Percentiles rank a stretch among this genome's conserved stretches.
phyloP scores from a whole-genome alignment of 1,140 invertebrate species.

The Plectus sambesii region DNA sequence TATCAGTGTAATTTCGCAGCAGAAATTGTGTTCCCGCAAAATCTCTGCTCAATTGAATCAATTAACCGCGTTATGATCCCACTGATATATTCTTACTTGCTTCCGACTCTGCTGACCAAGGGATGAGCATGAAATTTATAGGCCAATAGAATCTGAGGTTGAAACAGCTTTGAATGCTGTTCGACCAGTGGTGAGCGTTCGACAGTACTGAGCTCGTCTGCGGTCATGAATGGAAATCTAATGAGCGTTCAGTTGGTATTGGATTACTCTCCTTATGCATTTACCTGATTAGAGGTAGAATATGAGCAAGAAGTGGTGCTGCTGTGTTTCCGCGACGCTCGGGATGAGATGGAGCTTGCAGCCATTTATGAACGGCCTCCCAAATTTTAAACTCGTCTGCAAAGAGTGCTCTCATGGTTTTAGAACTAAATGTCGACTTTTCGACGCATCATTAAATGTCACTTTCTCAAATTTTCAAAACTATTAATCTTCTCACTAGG shows the following conservation, averaged over 20 bases:
- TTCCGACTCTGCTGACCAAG: conserved; percentile 36
- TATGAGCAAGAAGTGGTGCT: conserved; percentile 35
- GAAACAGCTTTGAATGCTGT: conserved; percentile 43
- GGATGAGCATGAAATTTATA: conserved; percentile 50
- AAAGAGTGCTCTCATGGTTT: no score
- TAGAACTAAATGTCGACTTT: no score
- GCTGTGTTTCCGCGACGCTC: conserved; percentile 38
- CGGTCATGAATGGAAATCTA: conserved; percentile 49
- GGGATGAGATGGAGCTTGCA: conserved; percentile 38
- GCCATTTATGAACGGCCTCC: conserved; percentile 33
- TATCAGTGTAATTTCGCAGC: conserved; percentile 48
- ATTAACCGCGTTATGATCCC: no score
- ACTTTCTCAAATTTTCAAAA: no score
- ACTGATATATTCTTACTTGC: conserved; percentile 21
- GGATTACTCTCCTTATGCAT: conserved; percentile 3
- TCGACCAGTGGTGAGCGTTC: conserved; percentile 42
- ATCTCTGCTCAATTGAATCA: conserved; percentile 38
- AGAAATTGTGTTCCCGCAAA: conserved; percentile 46
- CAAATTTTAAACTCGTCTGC: conserved; percentile 36
- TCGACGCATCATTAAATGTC: no score
- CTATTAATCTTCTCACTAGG: no score
- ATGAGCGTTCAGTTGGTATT: neutral
- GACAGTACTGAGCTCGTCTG: conserved; percentile 47
- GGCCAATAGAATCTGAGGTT: conserved; percentile 46
- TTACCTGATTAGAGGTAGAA: conserved; percentile 33